Evolutionary conservation across 37 sponge, comb jelly and placozoan species (phyloP), one percentile per base, ranked within the genome.

Genomic region (Mnemiopsis leidyi): DNA sequence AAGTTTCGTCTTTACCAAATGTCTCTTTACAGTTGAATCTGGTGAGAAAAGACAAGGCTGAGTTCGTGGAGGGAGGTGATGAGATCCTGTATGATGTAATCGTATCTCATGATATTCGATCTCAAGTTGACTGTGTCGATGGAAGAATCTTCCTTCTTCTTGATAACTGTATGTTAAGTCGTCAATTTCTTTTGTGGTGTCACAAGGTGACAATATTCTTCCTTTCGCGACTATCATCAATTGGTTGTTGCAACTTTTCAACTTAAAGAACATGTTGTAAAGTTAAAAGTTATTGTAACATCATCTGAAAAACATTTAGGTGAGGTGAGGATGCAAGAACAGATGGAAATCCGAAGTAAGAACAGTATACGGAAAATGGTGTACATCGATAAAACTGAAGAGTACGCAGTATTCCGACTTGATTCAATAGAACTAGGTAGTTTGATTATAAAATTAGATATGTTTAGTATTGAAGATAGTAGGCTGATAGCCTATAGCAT

Each of bases 21-120:
- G 1, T 9, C 82, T 26, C 61, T 39, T 61, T 85, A 21, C 90
- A 85, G 90, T 23, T 85, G 90, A 85, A 85, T 39, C 40, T 85
- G 48, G 30, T 85, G 0, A 28, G 90, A 37, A 33, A 2, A 29
- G 82, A 79, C 82, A 2, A 30, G 33, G 24, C 61, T 9, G 61
- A 40, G 61, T 85, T 40, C 39, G 90, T 85, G 90, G 48, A 85
- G 26, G 90, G 90, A 23, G 90, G 90, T 28, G 90, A 85, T 25
- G 61, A 40, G 32, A 39, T 85, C n/a, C 16, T 16, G 24, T 85
- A 85, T 29, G 61, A 85, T 39, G 90, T 33, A 1, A 29, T 85
- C 3, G 35, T 85, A 3, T 40, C 90, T 39, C 90, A 85, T 29
- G 48, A 21, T 13, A 85, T 33, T 25, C 23, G 40, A 3, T 85